Conservation (phyloP, 2,888 invertebrate genomes). For the Platycnemis pennipes region DNA sequence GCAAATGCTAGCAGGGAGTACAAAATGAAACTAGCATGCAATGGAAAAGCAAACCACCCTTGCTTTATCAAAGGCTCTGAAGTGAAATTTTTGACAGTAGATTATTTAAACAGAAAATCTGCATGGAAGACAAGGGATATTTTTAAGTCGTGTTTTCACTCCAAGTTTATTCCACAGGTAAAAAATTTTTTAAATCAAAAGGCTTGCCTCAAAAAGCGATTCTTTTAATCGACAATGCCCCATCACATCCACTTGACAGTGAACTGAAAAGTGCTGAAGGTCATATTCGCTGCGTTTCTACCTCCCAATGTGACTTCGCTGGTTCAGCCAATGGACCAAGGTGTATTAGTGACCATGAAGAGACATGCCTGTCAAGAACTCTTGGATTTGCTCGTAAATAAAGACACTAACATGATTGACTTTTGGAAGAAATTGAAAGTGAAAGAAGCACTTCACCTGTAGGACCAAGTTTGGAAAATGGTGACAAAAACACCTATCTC, state of each 20-base stretch:
- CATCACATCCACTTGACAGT: background rate
- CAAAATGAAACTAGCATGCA: too few species aligned
- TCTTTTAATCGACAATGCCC: background rate
- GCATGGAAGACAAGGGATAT: slow-evolving; percentile 15
- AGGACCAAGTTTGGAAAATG: background rate
- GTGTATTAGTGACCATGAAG: background rate
- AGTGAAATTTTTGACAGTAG: too few species aligned
- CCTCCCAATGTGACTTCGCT: too few species aligned
- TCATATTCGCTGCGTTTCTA: background rate
- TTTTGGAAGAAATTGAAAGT: background rate
- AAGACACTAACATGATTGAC: background rate
- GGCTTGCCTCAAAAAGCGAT: background rate
- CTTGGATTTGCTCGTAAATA: background rate
- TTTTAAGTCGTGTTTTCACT: background rate
- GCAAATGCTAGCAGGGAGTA: too few species aligned
- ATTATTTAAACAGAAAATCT: background rate
- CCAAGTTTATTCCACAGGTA: too few species aligned
- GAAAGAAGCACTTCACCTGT: background rate
- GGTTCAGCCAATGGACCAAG: background rate
- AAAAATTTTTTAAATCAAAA: too few species aligned
- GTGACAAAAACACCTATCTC: background rate
- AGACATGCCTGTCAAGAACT: background rate
- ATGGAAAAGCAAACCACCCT: too few species aligned
- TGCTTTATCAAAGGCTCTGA: too few species aligned
- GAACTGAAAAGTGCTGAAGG: background rate